A percentile compares a stretch with the other conserved stretches of the same genome.
Conservation (phyloP, 2,113 vertebrate genomes). For the Platanista minor region DNA sequence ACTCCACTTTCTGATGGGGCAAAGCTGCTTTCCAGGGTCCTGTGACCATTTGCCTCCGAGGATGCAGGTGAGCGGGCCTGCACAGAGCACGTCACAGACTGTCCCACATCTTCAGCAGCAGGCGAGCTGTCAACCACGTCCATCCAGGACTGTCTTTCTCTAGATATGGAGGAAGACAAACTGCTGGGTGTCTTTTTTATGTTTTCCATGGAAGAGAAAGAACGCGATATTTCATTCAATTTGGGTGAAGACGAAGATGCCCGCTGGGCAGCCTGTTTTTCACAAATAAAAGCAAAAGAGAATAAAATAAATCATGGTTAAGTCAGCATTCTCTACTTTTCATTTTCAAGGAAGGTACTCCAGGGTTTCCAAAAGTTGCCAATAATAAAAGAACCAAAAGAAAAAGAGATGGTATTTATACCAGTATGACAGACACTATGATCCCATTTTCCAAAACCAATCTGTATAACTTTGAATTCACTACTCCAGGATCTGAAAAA, state of each 20-base stretch:
- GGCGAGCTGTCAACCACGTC: conserved; percentile 81
- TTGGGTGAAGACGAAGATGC: conserved; percentile 81
- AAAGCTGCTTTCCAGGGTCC: conserved; percentile 19
- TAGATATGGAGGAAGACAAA: conserved; percentile 82
- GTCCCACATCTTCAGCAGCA: conserved; percentile 70
- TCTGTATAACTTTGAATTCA: background rate
- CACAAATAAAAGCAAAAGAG: conserved; percentile 56
- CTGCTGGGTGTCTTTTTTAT: conserved; percentile 82
- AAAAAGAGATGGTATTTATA: background rate
- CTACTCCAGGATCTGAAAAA: background rate
- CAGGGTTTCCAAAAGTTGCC: background rate
- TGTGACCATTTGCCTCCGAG: conserved; percentile 4
- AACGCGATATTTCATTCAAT: conserved; percentile 83
- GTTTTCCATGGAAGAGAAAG: conserved; percentile 85
- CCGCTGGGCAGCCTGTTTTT: conserved; percentile 75
- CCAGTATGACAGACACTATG: background rate
- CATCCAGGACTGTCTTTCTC: conserved; percentile 87
- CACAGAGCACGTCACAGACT: conserved; percentile 78
- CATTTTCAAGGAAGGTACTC: background rate
- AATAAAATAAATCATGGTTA: background rate
- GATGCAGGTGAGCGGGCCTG: conserved; percentile 78
- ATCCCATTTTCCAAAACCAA: background rate
- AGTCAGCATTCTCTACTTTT: background rate
- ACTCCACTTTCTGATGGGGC: background rate
- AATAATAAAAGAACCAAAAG: background rate